These are phyloP conservation scores for Netelia inedita DNA, from an alignment of 2,888 invertebrate genomes.

Conservation along the genomic window DNA sequence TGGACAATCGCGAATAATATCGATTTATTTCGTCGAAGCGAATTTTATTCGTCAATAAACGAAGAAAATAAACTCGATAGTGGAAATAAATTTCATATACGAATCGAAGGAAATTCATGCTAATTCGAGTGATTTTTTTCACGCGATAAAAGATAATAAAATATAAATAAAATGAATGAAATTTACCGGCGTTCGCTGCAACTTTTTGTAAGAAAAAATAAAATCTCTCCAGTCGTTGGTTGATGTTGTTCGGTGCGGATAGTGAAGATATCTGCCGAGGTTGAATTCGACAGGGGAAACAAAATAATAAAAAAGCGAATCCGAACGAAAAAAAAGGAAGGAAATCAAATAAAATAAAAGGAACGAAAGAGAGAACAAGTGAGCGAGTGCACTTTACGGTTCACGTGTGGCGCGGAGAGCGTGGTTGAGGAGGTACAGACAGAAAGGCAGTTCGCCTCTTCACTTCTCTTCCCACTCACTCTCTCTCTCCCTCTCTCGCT, in stretches of 20 bases:
- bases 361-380: not conserved
- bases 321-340: not conserved
- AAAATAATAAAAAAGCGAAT: not conserved
- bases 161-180: too few relatives aligned
- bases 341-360: slow-evolving; percentile 21
- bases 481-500: not conserved
- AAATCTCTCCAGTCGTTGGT: too few relatives aligned
- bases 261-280: not conserved
- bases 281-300: not conserved
- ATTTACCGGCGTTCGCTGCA: too few relatives aligned
- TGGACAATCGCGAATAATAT: not conserved
- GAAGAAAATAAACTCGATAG: not conserved
- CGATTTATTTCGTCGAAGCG: not conserved
- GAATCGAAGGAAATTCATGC: too few relatives aligned
- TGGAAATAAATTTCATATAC: too few relatives aligned
- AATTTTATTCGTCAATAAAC: not conserved
- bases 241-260: not conserved
- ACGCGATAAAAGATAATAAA: too few relatives aligned
- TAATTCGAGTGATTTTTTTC: too few relatives aligned
- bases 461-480: not conserved
- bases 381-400: slow-evolving; percentile 34
- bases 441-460: slow-evolving; percentile 40
- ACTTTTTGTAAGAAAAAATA: too few relatives aligned
- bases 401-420: slow-evolving; percentile 26
- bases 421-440: slow-evolving; percentile 24